Base-by-base conservation (phyloP, 2,888 invertebrate genomes). In the Teleogryllus oceanicus region DNA sequence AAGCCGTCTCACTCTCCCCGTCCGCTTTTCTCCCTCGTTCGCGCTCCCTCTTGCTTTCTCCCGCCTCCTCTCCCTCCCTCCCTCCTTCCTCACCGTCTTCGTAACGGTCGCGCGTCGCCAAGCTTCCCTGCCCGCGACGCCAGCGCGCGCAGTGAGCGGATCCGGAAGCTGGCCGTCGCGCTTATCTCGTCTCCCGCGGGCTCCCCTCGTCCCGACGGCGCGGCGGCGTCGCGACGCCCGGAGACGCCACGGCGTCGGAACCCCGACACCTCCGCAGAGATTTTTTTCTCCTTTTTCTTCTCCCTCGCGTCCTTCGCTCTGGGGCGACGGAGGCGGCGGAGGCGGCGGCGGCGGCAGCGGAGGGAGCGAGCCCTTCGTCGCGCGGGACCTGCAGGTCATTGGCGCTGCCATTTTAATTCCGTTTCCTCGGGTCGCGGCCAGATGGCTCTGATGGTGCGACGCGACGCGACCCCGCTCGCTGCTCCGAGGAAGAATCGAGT, bases 141-240 rank as follows among this genome's bases (percentile, higher is more conserved):
- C 16, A 62, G n/a, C 62, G 62, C 62, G n/a, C 75, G 77, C 75
- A 79, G 79, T 77, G 81, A 79, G 81, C 77, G 49, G 37, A 62
- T 62, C 78, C 81, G 81, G 81, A 81, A 80, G 81, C 78, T 81
- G 21, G 76, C 50, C 78, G 81, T 81, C 81, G 78, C 76, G 77
- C 21, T 79, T 51, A 49, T 77, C 79, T 76, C 37, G 50, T 62
- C 79, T 49, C 62, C 21, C 37, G n/a, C 37, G 77, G 37, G 37
- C 37, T 37, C 37, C 37, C 77, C 74, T 79, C 51, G 37, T 79
- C 51, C 50, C 62, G 13, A 13, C 62, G 62, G 18, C 16, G 12
- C 18, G 62, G 13, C 62, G 13, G 13, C 62, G 13, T n/a, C 62
- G 62, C 13, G 62, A 62, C 13, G 62, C 62, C 62, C 11, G 13